Base-by-base conservation (phyloP, 2,113 vertebrate genomes). In the Nesogale talazaci region DNA sequence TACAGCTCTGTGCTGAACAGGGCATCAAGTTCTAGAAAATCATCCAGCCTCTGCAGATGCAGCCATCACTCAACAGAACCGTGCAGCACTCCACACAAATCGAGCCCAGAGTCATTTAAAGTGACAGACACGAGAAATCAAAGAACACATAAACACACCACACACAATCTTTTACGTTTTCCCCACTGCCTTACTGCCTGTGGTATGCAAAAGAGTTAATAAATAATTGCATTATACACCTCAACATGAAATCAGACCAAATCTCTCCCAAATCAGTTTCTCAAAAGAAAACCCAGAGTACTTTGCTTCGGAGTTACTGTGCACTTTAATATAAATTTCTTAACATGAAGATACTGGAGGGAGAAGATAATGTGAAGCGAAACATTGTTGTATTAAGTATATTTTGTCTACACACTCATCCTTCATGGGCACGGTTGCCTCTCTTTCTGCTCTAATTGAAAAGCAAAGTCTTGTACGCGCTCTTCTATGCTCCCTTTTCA, bases 11-110 rank as follows among this genome's bases (percentile, higher is more conserved):
- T 80, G 75, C 75, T 0, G 22, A 87, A 70, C n/a, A 86, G 75
- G 88, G 93, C 92, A 94, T 94, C 95, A 94, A 89, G 36, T 81
- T 23, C 80, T 79, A n/a, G 89, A 95, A 90, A 88, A 93, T 88
- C 85, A 92, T 78, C 85, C 75, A 81, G 63, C 86, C 74, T 78
- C 77, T 83, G 81, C 52, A 78, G 76, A 90, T 57, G 1, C n/a
- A 90, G 36, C 77, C n/a, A 22, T 92, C 92, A 38, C 40, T 86
- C 83, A 72, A 15, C 38, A 85, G 84, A 90, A 90, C 59, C 65
- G n/a, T 56, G 65, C 75, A 22, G 14, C 46, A 10, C 46, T 59
- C 15, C 34, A 83, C 56, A 70, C 80, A 87, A 77, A 31, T 22
- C 46, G 38, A 78, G 31, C 52, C 79, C 80, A 65, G 77, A 74